Conservation (phyloP, 2,113 vertebrate species). For the Furnarius figulus region DNA sequence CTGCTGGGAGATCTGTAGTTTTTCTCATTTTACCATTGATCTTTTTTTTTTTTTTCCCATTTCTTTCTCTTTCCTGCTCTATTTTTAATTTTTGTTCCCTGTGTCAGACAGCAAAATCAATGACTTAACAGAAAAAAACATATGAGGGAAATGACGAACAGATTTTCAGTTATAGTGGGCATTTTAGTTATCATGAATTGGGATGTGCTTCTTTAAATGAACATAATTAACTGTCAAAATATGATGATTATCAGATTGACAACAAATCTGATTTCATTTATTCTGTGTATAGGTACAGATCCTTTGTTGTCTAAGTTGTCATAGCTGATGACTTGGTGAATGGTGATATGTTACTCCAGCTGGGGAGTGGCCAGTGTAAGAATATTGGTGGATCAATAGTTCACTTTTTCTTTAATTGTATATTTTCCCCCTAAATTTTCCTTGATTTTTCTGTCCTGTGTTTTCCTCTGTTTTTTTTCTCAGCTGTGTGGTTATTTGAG, state of each 20-base stretch:
- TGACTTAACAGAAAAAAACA: not conserved
- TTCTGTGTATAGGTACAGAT: not conserved
- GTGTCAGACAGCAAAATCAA: not conserved
- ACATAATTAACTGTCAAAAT: not conserved
- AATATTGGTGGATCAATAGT: not conserved
- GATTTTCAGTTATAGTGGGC: not conserved
- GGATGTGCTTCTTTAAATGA: not conserved
- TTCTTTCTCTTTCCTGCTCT: not conserved
- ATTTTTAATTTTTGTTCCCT: not conserved
- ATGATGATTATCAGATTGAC: not conserved
- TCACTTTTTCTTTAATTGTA: not conserved
- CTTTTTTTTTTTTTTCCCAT: not conserved
- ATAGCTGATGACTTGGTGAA: not conserved
- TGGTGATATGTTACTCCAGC: not conserved
- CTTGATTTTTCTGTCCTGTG: not conserved
- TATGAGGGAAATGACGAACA: not conserved
- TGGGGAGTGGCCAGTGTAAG: not conserved
- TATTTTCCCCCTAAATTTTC: not conserved
- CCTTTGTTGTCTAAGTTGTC: not conserved
- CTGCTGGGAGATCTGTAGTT: not conserved
- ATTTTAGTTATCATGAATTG: not conserved
- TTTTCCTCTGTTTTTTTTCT: not conserved
- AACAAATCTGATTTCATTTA: not conserved
- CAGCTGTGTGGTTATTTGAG: not conserved
- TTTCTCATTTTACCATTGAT: not conserved